Base-by-base conservation (phyloP, 2,113 vertebrate species). In the Phaethon lepturus region DNA sequence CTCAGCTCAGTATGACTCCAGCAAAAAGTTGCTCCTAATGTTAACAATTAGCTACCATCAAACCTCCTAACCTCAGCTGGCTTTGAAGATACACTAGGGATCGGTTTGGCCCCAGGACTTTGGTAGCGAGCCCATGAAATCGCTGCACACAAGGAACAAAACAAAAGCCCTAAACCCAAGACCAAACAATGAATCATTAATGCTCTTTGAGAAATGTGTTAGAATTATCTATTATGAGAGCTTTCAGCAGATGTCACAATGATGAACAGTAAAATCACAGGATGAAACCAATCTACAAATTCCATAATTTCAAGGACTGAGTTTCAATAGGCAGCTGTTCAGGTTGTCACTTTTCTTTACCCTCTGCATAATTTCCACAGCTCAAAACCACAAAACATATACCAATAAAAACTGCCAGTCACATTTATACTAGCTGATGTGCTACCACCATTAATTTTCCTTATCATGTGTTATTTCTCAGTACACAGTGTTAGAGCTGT, bases 391-490 rank as follows among this genome's bases (percentile, higher is more conserved):
- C 56, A 95, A 94, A 85, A 42, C 33, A 78, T 35, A 94, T 40
- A 93, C 66, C 93, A 95, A 81, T 92, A 79, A 92, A 90, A 96
- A 58, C n/a, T 93, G 38, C 35, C 74, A 86, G 72, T 87, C 85
- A 80, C 62, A 92, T 94, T 98, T 94, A 74, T 50, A 52, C 58
- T 74, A 58, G n/a, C 52, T 94, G 87, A 95, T 93, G 52, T 80
- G 69, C 71, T 78, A 93, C 89, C 56, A 89, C 55, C 69, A 80
- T 92, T 91, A 90, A 92, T 97, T 97, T 95, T 89, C 91, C 82
- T 95, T 93, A 96, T 95, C 79, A 40, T 35, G 40, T 33, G 79
- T 60, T 92, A 55, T 87, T 96, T 94, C 71, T 86, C 66, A 94
- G 72, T 47, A 59, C 49, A 85, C 16, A 58, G 25, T 56, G n/a